Base-by-base conservation (phyloP, 2,797 vertebrate genomes). In the Bovichtus diacanthus region DNA sequence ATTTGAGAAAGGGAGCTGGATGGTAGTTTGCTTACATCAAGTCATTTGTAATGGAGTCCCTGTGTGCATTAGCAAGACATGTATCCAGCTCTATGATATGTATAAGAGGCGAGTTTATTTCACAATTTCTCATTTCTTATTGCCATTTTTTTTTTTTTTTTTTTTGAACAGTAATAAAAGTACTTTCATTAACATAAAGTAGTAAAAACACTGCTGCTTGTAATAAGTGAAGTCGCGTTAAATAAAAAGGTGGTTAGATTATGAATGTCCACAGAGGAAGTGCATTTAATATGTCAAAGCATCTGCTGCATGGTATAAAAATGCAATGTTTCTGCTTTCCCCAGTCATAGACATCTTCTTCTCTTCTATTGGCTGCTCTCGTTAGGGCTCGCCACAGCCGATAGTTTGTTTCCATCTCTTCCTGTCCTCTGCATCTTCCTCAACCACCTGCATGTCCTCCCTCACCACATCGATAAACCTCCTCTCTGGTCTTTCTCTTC, bases 191-290 rank as follows among this genome's bases (percentile, higher is more conserved):
- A 54, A 38, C 9, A 29, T 46, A 16, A 61, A 66, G 27, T 47
- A 58, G 38, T 19, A 8, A 58, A n/a, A 41, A 39, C 15, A 21
- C 39, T 76, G 34, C 23, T 36, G 36, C 38, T 61, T 69, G 61
- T 39, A 65, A 79, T 61, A 43, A 56, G 54, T 51, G 31, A 73
- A 70, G 19, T 16, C 41, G 23, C 58, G 34, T 78, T 64, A 55
- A 58, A 77, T 61, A 21, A 44, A 62, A 41, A 54, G 10, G 5
- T 13, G 16, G 23, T 41, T 59, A 6, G 27, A 50, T 46, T 23
- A 34, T 43, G 38, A 5, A 5, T 36, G 3, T 54, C 38, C 39
- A 73, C 0, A 7, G 36, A 39, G 15, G 47, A 44, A 27, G 39
- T 46, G 5, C 10, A 55, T 46, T 70, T 43, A 63, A 34, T 54